These are phyloP conservation scores for Alviniconcha marisindica DNA, from an alignment of 1,140 invertebrate species.

Conservation along the genomic window DNA sequence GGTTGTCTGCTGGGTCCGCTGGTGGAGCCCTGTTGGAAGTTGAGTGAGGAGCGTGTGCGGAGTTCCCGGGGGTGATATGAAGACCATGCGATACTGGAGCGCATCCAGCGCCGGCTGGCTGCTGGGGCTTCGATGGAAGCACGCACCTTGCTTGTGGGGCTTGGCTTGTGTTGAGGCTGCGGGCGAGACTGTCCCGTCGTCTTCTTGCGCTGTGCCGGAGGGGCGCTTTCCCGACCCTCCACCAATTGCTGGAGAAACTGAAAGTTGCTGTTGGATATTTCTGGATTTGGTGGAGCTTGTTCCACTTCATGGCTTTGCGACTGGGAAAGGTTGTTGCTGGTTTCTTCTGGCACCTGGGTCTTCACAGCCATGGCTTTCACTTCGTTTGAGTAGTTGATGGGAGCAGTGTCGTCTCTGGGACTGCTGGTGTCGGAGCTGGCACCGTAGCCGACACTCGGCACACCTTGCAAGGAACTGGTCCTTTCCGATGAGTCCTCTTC, in stretches of 20 bases:
- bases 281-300: background rate
- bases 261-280: background rate
- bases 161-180: slow-evolving; percentile 1
- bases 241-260: slow-evolving; percentile 2
- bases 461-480: background rate
- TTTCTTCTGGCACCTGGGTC: background rate
- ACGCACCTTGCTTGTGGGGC: slow-evolving; percentile 47
- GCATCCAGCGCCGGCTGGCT: slow-evolving; percentile 60
- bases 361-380: background rate
- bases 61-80: slow-evolving; percentile 60
- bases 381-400: background rate
- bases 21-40: background rate
- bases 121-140: slow-evolving; percentile 50
- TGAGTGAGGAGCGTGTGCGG: slow-evolving; percentile 48
- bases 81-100: slow-evolving; percentile 64
- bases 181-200: background rate
- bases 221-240: background rate
- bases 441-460: background rate
- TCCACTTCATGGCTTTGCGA: background rate
- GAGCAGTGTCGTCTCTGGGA: background rate
- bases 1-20: background rate
- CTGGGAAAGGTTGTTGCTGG: background rate
- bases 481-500: slow-evolving; percentile 39
- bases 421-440: background rate
- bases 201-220: background rate